Conservation (phyloP, 2,113 vertebrate genomes). For the Colinus virginianus region DNA sequence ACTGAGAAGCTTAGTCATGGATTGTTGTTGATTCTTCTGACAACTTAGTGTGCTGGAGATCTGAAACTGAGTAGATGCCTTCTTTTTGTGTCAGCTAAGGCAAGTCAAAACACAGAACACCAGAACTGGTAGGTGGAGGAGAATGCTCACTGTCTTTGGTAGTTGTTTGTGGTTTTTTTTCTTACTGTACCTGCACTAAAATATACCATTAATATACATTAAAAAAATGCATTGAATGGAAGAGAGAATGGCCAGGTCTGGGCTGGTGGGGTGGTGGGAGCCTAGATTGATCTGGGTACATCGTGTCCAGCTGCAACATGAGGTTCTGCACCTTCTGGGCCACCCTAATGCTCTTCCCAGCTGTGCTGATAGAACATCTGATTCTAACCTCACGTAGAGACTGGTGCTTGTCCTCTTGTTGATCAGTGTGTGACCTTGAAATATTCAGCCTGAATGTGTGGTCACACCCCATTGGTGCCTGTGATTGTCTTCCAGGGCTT, state of each 20-base stretch:
- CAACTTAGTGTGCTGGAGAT: not conserved
- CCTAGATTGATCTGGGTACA: not conserved
- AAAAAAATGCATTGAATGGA: not conserved
- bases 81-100: not conserved
- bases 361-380: not conserved
- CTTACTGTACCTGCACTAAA: not conserved
- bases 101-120: not conserved
- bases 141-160: not conserved
- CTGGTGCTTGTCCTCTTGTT: not conserved
- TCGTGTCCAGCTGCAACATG: not conserved
- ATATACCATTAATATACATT: too few relatives aligned
- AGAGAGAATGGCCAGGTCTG: not conserved
- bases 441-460: not conserved
- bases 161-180: not conserved
- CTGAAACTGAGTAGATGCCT: not conserved
- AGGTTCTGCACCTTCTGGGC: not conserved
- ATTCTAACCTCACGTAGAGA: not conserved
- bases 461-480: not conserved
- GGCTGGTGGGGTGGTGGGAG: not conserved
- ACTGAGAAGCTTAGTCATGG: not conserved
- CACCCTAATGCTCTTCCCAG: not conserved
- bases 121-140: not conserved
- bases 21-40: not conserved
- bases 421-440: not conserved
- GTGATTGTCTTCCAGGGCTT: not conserved